Conservation (phyloP, 2,113 vertebrate species). For the Micromys minutus region DNA sequence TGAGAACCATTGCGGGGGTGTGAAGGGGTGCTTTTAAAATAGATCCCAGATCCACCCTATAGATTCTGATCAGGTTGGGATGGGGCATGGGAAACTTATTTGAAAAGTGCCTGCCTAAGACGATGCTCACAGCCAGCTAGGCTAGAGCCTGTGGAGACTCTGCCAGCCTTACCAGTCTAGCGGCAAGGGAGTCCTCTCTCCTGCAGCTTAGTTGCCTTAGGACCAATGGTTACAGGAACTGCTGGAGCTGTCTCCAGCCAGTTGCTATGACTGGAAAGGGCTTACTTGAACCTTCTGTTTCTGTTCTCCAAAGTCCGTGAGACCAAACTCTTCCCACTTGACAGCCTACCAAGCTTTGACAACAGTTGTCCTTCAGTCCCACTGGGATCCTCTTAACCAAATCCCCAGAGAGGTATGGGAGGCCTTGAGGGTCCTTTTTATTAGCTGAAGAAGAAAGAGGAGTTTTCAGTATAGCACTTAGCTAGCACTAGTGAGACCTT, state of each 20-base stretch:
- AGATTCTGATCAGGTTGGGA: not conserved
- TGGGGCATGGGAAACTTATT: conserved; percentile 34
- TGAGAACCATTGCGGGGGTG: not conserved
- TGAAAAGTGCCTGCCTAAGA: not conserved
- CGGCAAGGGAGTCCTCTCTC: not conserved
- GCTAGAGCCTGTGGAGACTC: not conserved
- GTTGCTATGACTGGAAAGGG: not conserved
- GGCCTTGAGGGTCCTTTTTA: not conserved
- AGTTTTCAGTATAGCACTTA: not conserved
- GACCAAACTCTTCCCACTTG: not conserved
- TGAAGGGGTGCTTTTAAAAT: not conserved
- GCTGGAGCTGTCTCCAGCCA: not conserved
- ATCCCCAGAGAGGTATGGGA: too few species aligned
- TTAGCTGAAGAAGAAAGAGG: not conserved
- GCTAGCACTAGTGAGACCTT: not conserved
- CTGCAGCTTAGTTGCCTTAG: fast-evolving
- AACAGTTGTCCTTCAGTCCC: not conserved
- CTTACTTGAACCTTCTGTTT: conserved; percentile 33
- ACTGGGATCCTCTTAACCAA: not conserved
- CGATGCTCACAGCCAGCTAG: not conserved
- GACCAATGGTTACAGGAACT: not conserved
- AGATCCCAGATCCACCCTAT: not conserved
- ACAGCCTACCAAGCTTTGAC: not conserved
- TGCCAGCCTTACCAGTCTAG: not conserved
- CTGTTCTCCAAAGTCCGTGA: conserved; percentile 1